Evolutionary conservation across 1,140 invertebrate genomes (phyloP).

Genomic region (Monochamus saltuarius): DNA sequence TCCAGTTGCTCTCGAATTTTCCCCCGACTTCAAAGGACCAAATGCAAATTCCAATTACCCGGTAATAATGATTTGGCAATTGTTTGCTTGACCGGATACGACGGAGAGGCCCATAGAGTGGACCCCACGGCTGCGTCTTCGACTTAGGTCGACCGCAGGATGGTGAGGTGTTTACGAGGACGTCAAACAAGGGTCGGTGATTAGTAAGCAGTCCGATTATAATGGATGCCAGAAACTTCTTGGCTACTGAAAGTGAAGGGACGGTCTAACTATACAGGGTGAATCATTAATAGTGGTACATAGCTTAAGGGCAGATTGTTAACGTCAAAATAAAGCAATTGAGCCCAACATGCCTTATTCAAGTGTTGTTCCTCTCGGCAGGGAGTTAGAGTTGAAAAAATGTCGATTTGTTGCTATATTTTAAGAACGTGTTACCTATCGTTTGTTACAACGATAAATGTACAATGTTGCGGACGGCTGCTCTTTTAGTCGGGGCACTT

Average conservation of each 20-base stretch:
- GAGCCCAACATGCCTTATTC: too few species aligned
- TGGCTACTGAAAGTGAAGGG: neutral
- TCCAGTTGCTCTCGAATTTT: constrained; percentile 28
- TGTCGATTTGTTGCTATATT: too few species aligned
- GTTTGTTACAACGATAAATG: too few species aligned
- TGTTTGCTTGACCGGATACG: constrained; percentile 38
- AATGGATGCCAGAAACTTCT: constrained; percentile 28
- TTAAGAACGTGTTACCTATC: too few species aligned
- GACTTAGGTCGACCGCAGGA: constrained; percentile 18
- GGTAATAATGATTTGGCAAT: constrained; percentile 39
- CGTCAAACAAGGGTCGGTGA: constrained; percentile 35
- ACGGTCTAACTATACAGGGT: too few species aligned
- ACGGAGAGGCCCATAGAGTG: constrained; percentile 18
- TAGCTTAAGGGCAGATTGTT: too few species aligned
- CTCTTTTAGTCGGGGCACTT: too few species aligned
- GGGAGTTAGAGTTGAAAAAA: too few species aligned
- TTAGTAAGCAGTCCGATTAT: constrained; percentile 34
- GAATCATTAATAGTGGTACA: too few species aligned
- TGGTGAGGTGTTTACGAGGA: constrained; percentile 33
- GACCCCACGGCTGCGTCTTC: constrained; percentile 12
- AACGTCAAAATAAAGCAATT: too few species aligned
- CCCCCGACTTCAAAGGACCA: constrained; percentile 32
- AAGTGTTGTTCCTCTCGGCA: too few species aligned
- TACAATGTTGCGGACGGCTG: too few species aligned
- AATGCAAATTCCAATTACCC: constrained; percentile 39